phyloP scores from a whole-genome alignment of 2,797 vertebrate species.

The Phalloptychus januarius region DNA sequence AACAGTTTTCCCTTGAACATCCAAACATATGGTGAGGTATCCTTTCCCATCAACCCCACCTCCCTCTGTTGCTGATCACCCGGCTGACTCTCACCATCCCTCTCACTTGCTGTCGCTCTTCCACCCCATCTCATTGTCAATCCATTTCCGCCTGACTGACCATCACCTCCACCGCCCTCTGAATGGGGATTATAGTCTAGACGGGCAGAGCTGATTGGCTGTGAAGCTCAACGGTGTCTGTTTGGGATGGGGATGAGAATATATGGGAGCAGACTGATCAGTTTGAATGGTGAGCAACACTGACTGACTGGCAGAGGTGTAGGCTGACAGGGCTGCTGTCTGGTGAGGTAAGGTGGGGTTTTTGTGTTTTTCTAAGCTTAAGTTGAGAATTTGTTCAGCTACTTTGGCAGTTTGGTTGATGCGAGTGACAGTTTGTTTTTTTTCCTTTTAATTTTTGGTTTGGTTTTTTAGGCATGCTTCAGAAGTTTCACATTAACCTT shows the following conservation, averaged over 20 bases:
- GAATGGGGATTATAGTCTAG: conserved; percentile 75
- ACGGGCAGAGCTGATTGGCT: conserved; percentile 73
- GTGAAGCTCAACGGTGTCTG: conserved; percentile 36
- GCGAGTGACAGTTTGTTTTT: no score
- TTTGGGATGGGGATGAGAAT: conserved; percentile 67
- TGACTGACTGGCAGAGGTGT: conserved; percentile 51
- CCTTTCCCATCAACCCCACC: background rate
- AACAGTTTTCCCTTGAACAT: conserved; percentile 72
- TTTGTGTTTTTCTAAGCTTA: conserved; percentile 7
- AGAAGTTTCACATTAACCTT: conserved; percentile 7
- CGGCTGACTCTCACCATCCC: conserved; percentile 70
- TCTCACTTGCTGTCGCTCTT: conserved; percentile 27
- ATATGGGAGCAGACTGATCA: conserved; percentile 60
- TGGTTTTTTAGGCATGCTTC: conserved; percentile 20
- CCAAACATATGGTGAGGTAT: conserved; percentile 76
- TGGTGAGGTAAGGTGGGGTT: conserved; percentile 50
- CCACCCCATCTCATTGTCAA: conserved; percentile 65
- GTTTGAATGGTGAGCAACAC: conserved; percentile 76
- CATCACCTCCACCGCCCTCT: conserved; percentile 31
- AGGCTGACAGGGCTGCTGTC: conserved; percentile 44
- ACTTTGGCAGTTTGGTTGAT: no score
- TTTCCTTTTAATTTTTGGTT: no score
- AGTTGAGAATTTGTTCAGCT: background rate
- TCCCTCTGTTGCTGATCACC: conserved; percentile 33
- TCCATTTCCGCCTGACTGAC: conserved; percentile 70